A percentile compares a stretch with the other conserved stretches of the same genome.
These are phyloP conservation scores for Resseliella maxima DNA, from an alignment of 2,888 invertebrate genomes.

Conservation along the genomic window DNA sequence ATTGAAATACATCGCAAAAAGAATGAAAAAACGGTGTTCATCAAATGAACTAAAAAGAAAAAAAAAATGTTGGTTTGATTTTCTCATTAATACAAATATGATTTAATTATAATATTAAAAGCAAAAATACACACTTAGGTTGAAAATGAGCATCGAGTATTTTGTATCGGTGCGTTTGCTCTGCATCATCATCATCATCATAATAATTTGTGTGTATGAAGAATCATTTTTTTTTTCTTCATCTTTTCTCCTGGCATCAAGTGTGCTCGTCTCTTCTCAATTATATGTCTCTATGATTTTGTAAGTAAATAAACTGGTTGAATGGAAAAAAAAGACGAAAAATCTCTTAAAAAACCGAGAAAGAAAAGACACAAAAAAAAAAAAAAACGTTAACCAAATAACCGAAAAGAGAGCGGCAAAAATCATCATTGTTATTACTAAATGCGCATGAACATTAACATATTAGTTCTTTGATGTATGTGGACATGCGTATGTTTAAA, in stretches of 20 bases:
- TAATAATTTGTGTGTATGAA: background rate
- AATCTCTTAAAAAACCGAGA: background rate
- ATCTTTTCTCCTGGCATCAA: background rate
- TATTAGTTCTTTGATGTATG: slow-evolving; percentile 35
- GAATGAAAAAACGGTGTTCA: background rate
- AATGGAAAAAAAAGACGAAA: background rate
- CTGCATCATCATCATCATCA: slow-evolving; percentile 28
- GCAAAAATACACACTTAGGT: slow-evolving; percentile 17
- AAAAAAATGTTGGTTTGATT: slow-evolving; percentile 10
- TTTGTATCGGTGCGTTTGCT: background rate
- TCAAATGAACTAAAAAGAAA: background rate
- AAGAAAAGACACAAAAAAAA: background rate
- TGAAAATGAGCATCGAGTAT: slow-evolving; percentile 7
- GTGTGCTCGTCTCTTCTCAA: slow-evolving; percentile 27
- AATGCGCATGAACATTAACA: slow-evolving; percentile 54
- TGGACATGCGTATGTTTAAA: slow-evolving; percentile 28
- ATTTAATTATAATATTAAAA: slow-evolving; percentile 52
- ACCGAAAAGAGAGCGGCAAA: slow-evolving; percentile 41
- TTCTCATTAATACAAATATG: slow-evolving; percentile 53
- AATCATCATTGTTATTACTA: slow-evolving; percentile 49
- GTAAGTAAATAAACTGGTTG: background rate
- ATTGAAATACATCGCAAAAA: background rate
- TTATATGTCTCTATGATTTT: slow-evolving; percentile 52
- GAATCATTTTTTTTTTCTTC: background rate
- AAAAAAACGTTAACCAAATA: background rate